These are phyloP conservation scores for Otus sunia DNA, from an alignment of 2,113 vertebrate species.

Conservation along the genomic window DNA sequence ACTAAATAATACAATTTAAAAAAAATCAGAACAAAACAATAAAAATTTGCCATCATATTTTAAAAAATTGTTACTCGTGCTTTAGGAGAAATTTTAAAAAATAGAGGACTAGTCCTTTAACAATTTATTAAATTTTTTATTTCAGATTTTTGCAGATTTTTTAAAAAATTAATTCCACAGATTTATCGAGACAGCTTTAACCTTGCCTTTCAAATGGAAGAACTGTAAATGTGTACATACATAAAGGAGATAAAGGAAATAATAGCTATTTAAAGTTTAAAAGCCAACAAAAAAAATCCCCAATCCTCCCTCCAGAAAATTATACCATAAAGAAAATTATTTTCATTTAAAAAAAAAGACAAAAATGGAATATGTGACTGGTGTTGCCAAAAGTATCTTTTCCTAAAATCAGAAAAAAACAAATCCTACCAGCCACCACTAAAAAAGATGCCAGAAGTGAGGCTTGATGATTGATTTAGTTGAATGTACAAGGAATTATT, in stretches of 20 bases:
- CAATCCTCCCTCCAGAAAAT: background rate
- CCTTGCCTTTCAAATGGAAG: background rate
- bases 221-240: accelerated
- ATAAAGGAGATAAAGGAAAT: background rate
- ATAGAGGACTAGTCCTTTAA: background rate
- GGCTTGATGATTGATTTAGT: background rate
- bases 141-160: background rate
- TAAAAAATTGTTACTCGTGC: background rate
- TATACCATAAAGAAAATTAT: background rate
- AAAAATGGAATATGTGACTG: background rate
- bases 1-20: background rate
- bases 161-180: background rate
- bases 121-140: background rate
- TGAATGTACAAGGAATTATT: background rate
- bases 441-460: background rate
- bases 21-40: background rate
- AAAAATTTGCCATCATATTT: background rate
- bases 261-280: background rate
- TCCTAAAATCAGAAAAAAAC: background rate
- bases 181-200: background rate
- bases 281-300: background rate
- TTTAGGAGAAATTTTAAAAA: background rate
- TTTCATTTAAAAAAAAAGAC: background rate
- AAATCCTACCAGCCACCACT: background rate
- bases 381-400: background rate